Base-by-base conservation (phyloP, 1,140 invertebrate species). In the Lepidostoma basale region DNA sequence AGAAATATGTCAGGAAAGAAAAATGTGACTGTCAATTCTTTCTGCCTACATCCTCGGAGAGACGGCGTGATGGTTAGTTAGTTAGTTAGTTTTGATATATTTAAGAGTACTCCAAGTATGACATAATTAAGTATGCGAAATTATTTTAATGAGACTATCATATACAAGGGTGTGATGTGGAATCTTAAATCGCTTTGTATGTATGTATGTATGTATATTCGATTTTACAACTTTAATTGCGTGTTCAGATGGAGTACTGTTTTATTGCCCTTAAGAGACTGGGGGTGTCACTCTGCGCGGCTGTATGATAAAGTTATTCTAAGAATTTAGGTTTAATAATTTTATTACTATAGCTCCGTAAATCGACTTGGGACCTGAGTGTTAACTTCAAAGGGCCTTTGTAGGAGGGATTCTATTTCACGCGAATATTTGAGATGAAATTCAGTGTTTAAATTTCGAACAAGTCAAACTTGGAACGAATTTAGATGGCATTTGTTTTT, bases 211-310 rank as follows among this genome's bases (percentile, higher is more conserved):
- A 18, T 14, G 49, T 54, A 54, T 30, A 54, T 54, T 54, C 26
- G 49, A 54, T 54, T 54, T 54, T 30, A 54, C 49, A 54, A 28
- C 49, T 54, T 54, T 54, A 54, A 54, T 54, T 54, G 33, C 49
- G 49, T 54, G 49, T 54, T 54, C 49, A 16, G 26, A 54, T 54
- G 49, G 33, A 54, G 23, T 28, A 26, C 49, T 54, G n/a, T 18
- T 54, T 54, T 54, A 54, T 28, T 54, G 33, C n/a, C 25, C 49
- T 12, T 54, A 18, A 28, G 49, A 18, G 49, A 30, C 26, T 20
- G 12, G 6, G 22, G 20, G 22, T 5, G 45, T 23, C 1, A 49
- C 23, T 20, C 16, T 5, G 3, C 5, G 49, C 16, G 25, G 14
- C 14, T 36, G n/a, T 10, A 26, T 28, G 49, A 26, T 54, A 26